Evolutionary conservation across 2,113 vertebrate genomes (phyloP), one percentile per base, ranked within the genome.

Genomic region (Calypte anna): DNA sequence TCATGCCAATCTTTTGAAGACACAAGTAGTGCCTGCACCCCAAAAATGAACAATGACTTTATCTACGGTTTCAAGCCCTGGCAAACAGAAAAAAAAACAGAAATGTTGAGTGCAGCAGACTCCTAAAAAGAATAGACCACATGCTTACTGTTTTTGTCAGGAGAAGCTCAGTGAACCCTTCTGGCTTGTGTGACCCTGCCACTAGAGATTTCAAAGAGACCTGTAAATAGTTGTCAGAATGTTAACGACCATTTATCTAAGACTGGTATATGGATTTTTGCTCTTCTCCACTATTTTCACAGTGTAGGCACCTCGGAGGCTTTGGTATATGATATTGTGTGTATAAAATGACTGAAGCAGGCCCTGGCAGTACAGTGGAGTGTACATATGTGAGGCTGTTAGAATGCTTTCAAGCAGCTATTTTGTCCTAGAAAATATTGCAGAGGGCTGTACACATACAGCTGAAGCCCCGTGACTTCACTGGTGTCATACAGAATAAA

Each of bases 311-410:
- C 7, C 7, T 10, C 48, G 82, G 48, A 88, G 14, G 13, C 18
- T 18, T 86, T 46, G 59, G 40, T 53, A 7, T 31, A 63, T 75
- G 70, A 28, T 1, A 36, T 4, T 3, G 51, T 27, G 6, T 2
- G 9, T 33, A 1, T 46, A 3, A 0, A 2, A 44, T 4, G 17
- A 8, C 38, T 72, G 36, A 25, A 81, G 15, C 19, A 78, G 43
- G 5, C 4, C 5, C 25, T 74, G 48, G 14, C 17, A 64, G 43
- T 88, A 16, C 5, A 8, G 16, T 58, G 4, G 8, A 2, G 4
- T 46, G 17, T 17, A 80, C 12, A 4, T 12, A 22, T 33, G 21
- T 4, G 12, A 90, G 7, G 4, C 12, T 43, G 4, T 30, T 11
- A 33, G 4, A 6, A 44, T 33, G 31, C 4, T 76, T 69, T 55